These are phyloP conservation scores for Pogonocichla stellata DNA, from an alignment of 2,113 vertebrate genomes.

Conservation along the genomic window DNA sequence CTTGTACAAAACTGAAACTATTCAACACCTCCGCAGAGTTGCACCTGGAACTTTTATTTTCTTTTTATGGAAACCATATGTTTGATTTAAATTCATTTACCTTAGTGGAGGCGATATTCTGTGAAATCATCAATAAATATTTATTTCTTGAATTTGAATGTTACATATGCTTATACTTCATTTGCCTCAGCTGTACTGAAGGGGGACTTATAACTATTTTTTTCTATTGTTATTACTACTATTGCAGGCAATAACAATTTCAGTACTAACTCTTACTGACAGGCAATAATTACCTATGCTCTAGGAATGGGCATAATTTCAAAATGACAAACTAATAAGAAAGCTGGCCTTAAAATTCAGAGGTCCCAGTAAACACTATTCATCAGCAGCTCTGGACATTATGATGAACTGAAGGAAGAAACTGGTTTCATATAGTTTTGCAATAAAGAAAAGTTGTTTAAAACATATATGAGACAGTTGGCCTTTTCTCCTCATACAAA, in stretches of 20 bases:
- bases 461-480: not conserved
- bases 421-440: not conserved
- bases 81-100: not conserved
- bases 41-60: not conserved
- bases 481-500: not conserved
- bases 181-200: not conserved
- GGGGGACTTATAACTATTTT: not conserved
- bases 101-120: not conserved
- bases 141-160: not conserved
- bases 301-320: not conserved
- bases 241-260: not conserved
- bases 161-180: not conserved
- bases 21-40: not conserved
- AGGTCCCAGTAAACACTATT: not conserved
- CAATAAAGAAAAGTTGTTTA: not conserved
- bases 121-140: not conserved
- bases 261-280: not conserved
- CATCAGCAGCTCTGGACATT: not conserved
- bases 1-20: not conserved
- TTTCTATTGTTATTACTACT: not conserved
- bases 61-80: not conserved
- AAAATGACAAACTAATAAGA: not conserved
- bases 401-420: not conserved
- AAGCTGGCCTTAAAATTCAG: not conserved
- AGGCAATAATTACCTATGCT: not conserved